Percentiles rank a stretch among this genome's conserved stretches.
These are phyloP conservation scores for Triops longicaudatus DNA, from an alignment of 1,140 invertebrate species.

Conservation along the genomic window DNA sequence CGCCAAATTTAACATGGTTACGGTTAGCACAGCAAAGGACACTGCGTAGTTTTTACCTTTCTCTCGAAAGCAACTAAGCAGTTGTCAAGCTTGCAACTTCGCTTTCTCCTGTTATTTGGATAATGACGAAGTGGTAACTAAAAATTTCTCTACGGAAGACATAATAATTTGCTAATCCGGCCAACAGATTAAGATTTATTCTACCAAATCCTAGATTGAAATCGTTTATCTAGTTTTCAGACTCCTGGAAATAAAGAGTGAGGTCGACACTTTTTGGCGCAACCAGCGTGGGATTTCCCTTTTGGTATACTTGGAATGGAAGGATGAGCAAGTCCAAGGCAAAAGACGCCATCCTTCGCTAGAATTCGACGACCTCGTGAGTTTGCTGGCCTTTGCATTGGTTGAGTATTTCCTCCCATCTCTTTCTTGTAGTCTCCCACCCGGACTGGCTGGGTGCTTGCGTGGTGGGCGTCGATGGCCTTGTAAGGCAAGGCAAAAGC, in stretches of 20 bases:
- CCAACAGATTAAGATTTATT: neutral
- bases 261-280: neutral
- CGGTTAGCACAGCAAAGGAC: neutral
- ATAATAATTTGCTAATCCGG: neutral
- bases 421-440: neutral
- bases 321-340: constrained; percentile 10
- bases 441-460: neutral
- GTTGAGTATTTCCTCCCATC: neutral
- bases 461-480: constrained; percentile 1
- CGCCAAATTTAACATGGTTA: neutral
- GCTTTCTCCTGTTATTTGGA: neutral
- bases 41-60: neutral
- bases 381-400: constrained; percentile 11
- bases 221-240: neutral
- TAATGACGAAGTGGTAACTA: neutral
- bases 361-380: constrained; percentile 14
- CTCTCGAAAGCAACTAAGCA: neutral
- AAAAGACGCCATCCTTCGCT: constrained; percentile 4
- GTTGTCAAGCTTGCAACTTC: neutral
- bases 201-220: neutral
- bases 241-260: neutral
- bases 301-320: neutral
- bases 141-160: no score
- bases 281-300: constrained; percentile 8
- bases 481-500: constrained; percentile 10